Base-by-base conservation (phyloP, 2,888 invertebrate genomes). In the Cataglyphis albicans region DNA sequence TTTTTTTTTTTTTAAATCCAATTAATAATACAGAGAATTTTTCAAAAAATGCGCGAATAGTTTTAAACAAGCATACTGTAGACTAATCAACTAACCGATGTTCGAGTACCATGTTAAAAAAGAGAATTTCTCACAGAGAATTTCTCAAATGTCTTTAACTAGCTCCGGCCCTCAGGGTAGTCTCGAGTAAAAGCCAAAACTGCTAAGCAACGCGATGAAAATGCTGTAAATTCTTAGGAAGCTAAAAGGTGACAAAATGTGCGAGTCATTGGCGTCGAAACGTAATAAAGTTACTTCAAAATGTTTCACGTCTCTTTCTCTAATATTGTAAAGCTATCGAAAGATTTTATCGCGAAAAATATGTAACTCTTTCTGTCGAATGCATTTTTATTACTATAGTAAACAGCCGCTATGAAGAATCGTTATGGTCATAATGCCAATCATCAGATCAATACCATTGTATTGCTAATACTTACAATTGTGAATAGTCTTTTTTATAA, bases 31-130 rank as follows among this genome's bases (percentile, higher is more conserved):
- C 10, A 15, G 12, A 18, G 48, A 59, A 29, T 32, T 70, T 57
- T 44, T 15, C 73, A 82, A 84, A 83, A 82, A 82, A 83, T 25
- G 21, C 52, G 12, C 82, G 52, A 65, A 84, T 88, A n/a, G n/a
- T 88, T 88, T 76, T 88, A 74, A 89, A 75, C 52, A 3, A 44
- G 29, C 41, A 9, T 29, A 6, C 4, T 57, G 6, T 21, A 64
- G n/a, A 73, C 55, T 48, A 25, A 32, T 55, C 32, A 44, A 78
- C 52, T 35, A 55, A 32, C 55, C 15, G 21, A 1, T 21, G 29
- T 68, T 38, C 21, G 25, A 44, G 18, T 29, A 68, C 6, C 63
- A 21, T 61, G 32, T 64, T 63, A 38, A 35, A 38, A 32, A 21
- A 44, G 75, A n/a, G n/a, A 52, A 18, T 7, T 48, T 48, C 18